Percentiles rank a stretch among this genome's conserved stretches.
Evolutionary conservation across 2,888 invertebrate genomes (phyloP).

Genomic region (Osedax frankpressi): DNA sequence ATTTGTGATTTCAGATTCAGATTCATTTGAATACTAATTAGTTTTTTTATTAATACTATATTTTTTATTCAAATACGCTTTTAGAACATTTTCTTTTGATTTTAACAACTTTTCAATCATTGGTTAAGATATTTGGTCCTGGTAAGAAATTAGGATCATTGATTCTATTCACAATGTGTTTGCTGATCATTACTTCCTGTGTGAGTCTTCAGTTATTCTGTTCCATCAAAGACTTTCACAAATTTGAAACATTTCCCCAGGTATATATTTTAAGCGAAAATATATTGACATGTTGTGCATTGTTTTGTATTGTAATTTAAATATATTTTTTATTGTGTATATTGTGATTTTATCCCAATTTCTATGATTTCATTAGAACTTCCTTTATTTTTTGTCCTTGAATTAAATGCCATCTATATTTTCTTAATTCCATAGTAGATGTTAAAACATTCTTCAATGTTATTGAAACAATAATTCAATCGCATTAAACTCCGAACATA

Average conservation of each 20-base stretch:
- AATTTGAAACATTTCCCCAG: constrained; percentile 96
- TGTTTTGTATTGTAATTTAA: too few species aligned
- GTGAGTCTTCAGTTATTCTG: constrained; percentile 99
- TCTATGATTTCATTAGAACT: neutral
- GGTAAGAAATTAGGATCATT: constrained; percentile 97
- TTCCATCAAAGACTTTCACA: constrained; percentile 71
- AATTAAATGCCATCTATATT: too few species aligned
- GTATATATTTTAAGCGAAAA: too few species aligned
- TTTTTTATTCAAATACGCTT: too few species aligned
- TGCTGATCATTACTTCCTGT: constrained; percentile 91
- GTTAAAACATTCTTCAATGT: too few species aligned
- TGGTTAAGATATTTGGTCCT: constrained; percentile 53
- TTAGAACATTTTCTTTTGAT: too few species aligned
- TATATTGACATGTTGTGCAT: too few species aligned
- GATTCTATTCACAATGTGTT: constrained; percentile 98
- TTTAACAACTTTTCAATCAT: neutral
- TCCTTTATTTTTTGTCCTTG: too few species aligned
- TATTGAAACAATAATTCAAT: too few species aligned
- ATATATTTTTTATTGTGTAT: neutral
- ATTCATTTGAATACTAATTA: neutral
- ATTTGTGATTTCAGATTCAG: neutral
- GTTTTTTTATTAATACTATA: neutral
- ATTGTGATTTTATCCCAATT: neutral
- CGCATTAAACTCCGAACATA: too few species aligned
- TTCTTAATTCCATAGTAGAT: too few species aligned